A percentile compares a stretch with the other conserved stretches of the same genome.
Evolutionary conservation across 2,113 vertebrate species (phyloP).

Genomic region (Gobiocypris rarus): DNA sequence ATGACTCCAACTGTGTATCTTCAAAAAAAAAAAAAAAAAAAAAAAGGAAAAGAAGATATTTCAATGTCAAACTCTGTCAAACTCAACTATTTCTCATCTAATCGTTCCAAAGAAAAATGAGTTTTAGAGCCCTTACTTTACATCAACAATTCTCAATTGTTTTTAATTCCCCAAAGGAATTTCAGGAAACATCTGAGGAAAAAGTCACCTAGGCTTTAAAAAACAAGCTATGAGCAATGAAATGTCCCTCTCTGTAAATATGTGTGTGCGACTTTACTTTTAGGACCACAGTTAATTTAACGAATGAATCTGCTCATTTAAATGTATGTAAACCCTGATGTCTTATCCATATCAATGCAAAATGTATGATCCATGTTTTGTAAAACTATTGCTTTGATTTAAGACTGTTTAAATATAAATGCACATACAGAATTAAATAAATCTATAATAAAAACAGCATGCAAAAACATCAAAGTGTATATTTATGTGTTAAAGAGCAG

Average conservation of each 20-base stretch:
- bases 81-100: too few relatives aligned
- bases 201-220: not conserved
- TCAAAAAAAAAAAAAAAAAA: too few relatives aligned
- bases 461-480: not conserved
- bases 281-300: constrained; percentile 10
- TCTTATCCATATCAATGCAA: not conserved
- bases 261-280: not conserved
- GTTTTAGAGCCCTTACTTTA: not conserved
- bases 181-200: not conserved
- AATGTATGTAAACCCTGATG: not conserved
- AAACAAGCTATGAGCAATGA: not conserved
- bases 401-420: not conserved
- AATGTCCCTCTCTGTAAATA: not conserved
- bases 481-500: constrained; percentile 11
- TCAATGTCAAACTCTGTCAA: too few relatives aligned
- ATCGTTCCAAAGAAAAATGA: too few relatives aligned
- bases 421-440: not conserved
- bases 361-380: not conserved
- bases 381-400: not conserved
- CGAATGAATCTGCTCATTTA: not conserved
- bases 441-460: not conserved
- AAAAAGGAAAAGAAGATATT: too few relatives aligned
- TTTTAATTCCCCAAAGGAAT: too few relatives aligned
- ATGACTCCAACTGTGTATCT: too few relatives aligned
- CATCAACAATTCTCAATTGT: not conserved